A percentile compares a stretch with the other conserved stretches of the same genome.
Conservation (phyloP, 2,113 vertebrate genomes). For the Capreolus pygargus region DNA sequence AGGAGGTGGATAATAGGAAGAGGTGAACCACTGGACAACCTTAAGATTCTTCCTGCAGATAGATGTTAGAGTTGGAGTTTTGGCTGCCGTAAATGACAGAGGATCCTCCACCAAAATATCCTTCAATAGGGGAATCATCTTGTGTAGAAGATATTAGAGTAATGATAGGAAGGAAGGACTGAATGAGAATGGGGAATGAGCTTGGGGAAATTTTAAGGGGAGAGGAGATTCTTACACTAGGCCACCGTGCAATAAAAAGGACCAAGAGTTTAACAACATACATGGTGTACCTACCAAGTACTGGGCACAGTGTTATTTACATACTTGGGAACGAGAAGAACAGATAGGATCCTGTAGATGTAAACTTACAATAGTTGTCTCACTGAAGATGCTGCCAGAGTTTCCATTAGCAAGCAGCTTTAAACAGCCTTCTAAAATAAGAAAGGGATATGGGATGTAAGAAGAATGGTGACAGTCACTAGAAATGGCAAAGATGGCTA, state of each 20-base stretch:
- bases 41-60: not conserved
- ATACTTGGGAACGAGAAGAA: not conserved
- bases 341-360: not conserved
- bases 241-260: not conserved
- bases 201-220: not conserved
- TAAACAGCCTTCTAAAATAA: not conserved
- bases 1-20: not conserved
- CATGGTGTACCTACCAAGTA: not conserved
- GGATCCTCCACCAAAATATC: not conserved
- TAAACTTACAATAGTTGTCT: not conserved
- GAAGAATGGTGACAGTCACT: not conserved
- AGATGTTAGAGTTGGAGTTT: not conserved
- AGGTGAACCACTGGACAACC: not conserved
- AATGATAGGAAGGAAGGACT: not conserved
- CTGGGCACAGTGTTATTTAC: not conserved
- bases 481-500: not conserved
- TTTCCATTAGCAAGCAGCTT: conserved; percentile 18
- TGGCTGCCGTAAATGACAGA: not conserved
- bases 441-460: not conserved
- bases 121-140: not conserved
- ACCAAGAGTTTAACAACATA: not conserved
- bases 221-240: not conserved
- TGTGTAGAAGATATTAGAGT: not conserved
- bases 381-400: not conserved
- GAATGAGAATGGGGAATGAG: not conserved